Base-by-base conservation (phyloP, 2,797 vertebrate genomes). In the Denticeps clupeoides region DNA sequence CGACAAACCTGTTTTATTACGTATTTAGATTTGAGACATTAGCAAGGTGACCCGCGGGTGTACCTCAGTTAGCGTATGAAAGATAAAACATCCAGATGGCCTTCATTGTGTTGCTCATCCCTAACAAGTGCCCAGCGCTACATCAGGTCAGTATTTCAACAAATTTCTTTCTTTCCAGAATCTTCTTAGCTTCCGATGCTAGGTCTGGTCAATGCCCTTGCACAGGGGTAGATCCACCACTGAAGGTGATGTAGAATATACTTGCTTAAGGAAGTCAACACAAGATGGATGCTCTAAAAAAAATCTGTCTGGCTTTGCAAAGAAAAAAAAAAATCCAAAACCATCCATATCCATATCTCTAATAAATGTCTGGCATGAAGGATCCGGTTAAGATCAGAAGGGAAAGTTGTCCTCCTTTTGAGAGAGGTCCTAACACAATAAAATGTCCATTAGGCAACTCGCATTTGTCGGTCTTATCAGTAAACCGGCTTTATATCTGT, bases 61-160 rank as follows among this genome's bases (percentile, higher is more conserved):
- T 49, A 41, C 45, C 40, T 47, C 38, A 27, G 44, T 37, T 24
- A 29, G 7, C 29, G 7, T 29, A 49, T 15, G 41, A 16, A 13
- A 29, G 3, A 21, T 33, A 29, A 45, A 22, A 29, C 42, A 42
- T 42, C 51, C 53, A 45, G 35, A 51, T 56, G 50, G 48, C 47
- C 56, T 55, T 56, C 57, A 8, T 37, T 49, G 46, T 46, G 29
- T 49, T 59, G 33, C 28, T 54, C 31, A 47, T 56, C 47, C 13
- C 38, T 47, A 3, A 33, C 49, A 26, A 47, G 40, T 53, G 47
- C 29, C 40, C 22, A 40, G 25, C 8, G 3, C 24, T 53, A 18
- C 53, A 52, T 40, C 53, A 22, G 48, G 45, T 57, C 53, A 55
- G 50, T 55, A 62, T 59, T 59, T 48, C 47, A 42, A 16, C 54